phyloP scores from a whole-genome alignment of 2,113 vertebrate species.

The Bubo scandiacus region DNA sequence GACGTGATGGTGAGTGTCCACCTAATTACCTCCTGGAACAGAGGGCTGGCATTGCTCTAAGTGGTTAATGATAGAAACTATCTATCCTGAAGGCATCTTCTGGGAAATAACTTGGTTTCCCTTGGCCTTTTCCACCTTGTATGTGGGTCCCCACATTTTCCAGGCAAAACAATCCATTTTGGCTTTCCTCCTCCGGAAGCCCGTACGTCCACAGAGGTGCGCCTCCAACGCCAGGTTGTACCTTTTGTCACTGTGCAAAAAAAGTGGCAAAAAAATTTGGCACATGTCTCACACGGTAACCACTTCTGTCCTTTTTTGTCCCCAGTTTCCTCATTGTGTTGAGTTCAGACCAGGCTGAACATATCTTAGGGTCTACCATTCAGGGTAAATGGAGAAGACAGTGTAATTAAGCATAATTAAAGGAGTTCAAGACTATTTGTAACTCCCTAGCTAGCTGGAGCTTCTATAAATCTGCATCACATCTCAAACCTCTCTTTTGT shows the following conservation, averaged over 20 bases:
- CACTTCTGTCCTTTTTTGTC: not conserved
- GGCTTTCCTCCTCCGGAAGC: not conserved
- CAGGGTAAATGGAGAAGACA: not conserved
- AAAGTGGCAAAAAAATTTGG: not conserved
- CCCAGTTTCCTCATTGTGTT: not conserved
- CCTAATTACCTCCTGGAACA: not conserved
- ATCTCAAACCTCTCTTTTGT: not conserved
- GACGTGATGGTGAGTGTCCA: not conserved
- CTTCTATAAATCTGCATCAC: not conserved
- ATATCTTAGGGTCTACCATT: not conserved
- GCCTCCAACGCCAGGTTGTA: fast-evolving
- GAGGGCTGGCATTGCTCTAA: not conserved
- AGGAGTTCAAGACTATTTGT: not conserved
- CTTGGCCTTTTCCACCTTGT: not conserved
- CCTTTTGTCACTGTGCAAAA: not conserved
- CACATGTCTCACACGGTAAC: not conserved
- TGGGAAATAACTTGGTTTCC: not conserved
- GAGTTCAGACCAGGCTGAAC: not conserved
- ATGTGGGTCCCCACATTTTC: fast-evolving
- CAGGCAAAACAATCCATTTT: not conserved
- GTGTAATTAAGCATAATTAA: not conserved
- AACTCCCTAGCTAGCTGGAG: not conserved
- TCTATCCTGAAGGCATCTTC: not conserved
- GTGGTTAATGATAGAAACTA: not conserved
- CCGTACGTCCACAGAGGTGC: fast-evolving